Evolutionary conservation across 1,140 invertebrate genomes (phyloP), one percentile per base, ranked within the genome.

Genomic region (Vanessa tameamea): DNA sequence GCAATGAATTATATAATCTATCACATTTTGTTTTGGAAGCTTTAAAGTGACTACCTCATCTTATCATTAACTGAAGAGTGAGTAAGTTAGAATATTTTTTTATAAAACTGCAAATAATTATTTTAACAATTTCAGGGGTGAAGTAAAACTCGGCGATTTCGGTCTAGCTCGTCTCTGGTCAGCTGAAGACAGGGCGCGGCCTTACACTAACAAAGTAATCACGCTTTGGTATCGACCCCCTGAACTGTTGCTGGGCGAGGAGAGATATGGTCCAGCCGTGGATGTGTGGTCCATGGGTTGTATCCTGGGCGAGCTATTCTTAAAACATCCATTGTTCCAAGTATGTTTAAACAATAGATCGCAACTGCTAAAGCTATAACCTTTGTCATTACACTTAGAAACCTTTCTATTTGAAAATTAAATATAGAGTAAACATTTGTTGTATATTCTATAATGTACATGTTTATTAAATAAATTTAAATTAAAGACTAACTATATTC

Each of bases 231-330:
- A 99, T 93, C 94, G 95, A 0, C 99, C 99, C 13, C 99, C 99
- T 1, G 99, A 99, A 91, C 93, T 99, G 64, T 93, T 99, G 51
- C 93, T 99, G 0, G 99, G 99, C 6, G 99, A 99, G 92, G 99
- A 99, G 93, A 95, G 98, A 68, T 99, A 99, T 92, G 99, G 98
- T 0, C 98, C 99, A 11, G 97, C 98, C 0, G 99, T 99, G 80
- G 99, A 99, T 93, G 97, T 99, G 15, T 99, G 99, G 99, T 99
- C 98, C 85, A 99, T 98, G 92, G 99, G 99, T 31, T 99, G 99
- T 89, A 99, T 99, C 83, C 94, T 99, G 43, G 99, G 98, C 2
- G 99, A 99, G 94, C 93, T 99, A 47, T 99, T 99, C 90, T 95
- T 96, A 4, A 99, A 98, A 85, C 97, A 98, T 84, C 99, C 99